A percentile compares a stretch with the other conserved stretches of the same genome.
phyloP scores from a whole-genome alignment of 2,113 vertebrate genomes.

The Crotalus tigris region DNA sequence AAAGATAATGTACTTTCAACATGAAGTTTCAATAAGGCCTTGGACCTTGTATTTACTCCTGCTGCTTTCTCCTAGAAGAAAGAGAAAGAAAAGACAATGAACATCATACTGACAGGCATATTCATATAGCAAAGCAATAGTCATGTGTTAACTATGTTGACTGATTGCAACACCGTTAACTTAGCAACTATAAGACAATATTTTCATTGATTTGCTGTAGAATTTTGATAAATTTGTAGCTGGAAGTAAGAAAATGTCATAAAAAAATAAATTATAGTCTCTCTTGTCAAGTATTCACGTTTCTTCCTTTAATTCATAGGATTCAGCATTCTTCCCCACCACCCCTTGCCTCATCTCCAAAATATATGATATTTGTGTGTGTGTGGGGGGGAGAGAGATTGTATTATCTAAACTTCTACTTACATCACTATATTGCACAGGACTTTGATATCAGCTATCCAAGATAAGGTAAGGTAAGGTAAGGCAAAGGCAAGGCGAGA shows the following conservation, averaged over 20 bases:
- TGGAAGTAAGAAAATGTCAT: not conserved
- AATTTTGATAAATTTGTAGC: not conserved
- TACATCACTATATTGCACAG: not conserved
- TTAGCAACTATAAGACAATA: not conserved
- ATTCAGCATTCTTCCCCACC: not conserved
- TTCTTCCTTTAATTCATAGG: not conserved
- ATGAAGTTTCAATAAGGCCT: not conserved
- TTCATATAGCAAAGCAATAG: not conserved
- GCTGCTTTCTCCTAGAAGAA: not conserved
- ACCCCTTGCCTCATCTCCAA: not conserved
- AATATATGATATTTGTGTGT: not conserved
- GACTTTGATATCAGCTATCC: not conserved
- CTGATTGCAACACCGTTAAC: not conserved
- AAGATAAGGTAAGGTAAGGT: not conserved
- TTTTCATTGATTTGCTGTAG: not conserved
- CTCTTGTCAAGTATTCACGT: not conserved
- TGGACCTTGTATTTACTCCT: not conserved
- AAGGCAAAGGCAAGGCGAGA: no score
- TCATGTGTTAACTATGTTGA: not conserved
- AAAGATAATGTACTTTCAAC: not conserved
- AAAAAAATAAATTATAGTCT: not conserved
- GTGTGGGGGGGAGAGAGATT: no score
- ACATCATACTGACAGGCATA: not conserved
- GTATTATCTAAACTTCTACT: not conserved
- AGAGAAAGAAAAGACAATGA: not conserved